These are phyloP conservation scores for Leptonema lineaticorne DNA, from an alignment of 1,140 invertebrate genomes.

Conservation along the genomic window DNA sequence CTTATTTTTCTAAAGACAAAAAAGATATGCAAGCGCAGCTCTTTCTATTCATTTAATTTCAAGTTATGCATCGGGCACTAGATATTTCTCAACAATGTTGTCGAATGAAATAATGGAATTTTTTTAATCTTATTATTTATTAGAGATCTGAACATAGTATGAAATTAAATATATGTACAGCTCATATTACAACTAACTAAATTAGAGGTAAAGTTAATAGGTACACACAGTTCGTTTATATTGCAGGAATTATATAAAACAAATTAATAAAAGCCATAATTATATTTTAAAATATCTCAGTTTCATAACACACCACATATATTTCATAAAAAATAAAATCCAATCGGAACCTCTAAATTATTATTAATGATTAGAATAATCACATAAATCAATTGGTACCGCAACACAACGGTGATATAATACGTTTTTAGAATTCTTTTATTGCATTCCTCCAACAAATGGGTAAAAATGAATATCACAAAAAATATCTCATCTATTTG, in stretches of 20 bases:
- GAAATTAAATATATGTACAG: slow-evolving; percentile 44
- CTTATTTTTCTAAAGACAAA: too few species aligned
- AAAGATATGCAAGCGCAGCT: too few species aligned
- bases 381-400: slow-evolving; percentile 26
- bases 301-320: slow-evolving; percentile 15
- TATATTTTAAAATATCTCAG: slow-evolving; percentile 8
- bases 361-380: slow-evolving; percentile 41
- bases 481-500: not conserved
- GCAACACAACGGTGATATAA: not conserved
- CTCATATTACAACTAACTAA: slow-evolving; percentile 42
- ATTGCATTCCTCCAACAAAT: not conserved
- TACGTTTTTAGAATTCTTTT: not conserved
- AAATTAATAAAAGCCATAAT: slow-evolving; percentile 17
- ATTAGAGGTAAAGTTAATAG: slow-evolving; percentile 42
- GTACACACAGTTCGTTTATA: slow-evolving; percentile 37
- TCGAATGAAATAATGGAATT: too few species aligned
- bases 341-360: slow-evolving; percentile 29
- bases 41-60: too few species aligned
- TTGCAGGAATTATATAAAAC: slow-evolving; percentile 19
- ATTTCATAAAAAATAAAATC: slow-evolving; percentile 13
- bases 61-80: too few species aligned
- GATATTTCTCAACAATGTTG: too few species aligned
- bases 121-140: slow-evolving; percentile 39
- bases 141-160: slow-evolving; percentile 43
- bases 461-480: not conserved